Conservation (phyloP, 2,113 vertebrate genomes). For the Pycnonotus jocosus region DNA sequence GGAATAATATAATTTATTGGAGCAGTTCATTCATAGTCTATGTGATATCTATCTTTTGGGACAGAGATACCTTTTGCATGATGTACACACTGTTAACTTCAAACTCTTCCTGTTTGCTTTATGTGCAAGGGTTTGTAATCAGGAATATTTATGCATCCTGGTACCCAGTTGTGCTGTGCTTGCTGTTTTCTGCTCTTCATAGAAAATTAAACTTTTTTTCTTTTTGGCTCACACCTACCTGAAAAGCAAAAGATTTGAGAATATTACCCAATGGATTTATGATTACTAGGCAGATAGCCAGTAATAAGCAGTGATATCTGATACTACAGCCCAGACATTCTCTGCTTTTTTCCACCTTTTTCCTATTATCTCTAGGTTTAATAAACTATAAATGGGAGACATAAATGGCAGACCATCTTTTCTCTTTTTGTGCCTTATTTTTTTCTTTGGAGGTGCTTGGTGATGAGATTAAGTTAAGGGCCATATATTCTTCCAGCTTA, state of each 20-base stretch:
- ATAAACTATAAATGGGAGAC: constrained; percentile 39
- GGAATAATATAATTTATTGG: constrained; percentile 53
- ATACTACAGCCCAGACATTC: neutral
- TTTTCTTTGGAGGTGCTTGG: neutral
- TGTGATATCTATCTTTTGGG: constrained; percentile 55
- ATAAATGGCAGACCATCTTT: constrained; percentile 14
- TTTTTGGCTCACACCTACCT: constrained; percentile 58
- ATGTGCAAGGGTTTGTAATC: constrained; percentile 15
- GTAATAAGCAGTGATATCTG: constrained; percentile 29
- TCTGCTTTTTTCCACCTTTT: constrained; percentile 29
- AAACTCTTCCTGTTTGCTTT: constrained; percentile 61
- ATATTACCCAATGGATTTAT: constrained; percentile 29
- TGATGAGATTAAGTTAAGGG: constrained; percentile 17
- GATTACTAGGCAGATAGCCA: constrained; percentile 39
- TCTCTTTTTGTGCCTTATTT: neutral
- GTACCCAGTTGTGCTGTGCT: constrained; percentile 40
- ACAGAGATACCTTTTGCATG: constrained; percentile 55
- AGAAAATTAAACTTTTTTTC: constrained; percentile 44
- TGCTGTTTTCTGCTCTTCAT: constrained; percentile 29
- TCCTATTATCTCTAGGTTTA: constrained; percentile 55
- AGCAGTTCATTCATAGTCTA: constrained; percentile 50
- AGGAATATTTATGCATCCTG: constrained; percentile 44
- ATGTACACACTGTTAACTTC: constrained; percentile 55
- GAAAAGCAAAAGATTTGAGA: constrained; percentile 52
- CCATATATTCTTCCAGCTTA: neutral